phyloP scores from a whole-genome alignment of 2,797 vertebrate species.

The Bucorvus abyssinicus region DNA sequence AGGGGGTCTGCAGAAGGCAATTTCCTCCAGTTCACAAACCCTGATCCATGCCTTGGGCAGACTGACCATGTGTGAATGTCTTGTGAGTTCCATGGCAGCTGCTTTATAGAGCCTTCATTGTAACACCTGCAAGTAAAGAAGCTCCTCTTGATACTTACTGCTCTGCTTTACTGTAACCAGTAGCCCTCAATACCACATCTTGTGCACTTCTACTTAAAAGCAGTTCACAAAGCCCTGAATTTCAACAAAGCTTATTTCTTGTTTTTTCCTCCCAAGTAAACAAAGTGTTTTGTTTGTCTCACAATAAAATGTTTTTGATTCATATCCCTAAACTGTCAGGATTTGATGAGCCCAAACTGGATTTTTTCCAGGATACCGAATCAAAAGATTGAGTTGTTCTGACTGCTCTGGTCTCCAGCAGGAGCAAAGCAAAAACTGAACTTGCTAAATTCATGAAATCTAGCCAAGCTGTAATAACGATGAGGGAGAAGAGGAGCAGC shows the following conservation, averaged over 20 bases:
- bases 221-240: background rate
- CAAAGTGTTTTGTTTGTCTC: background rate
- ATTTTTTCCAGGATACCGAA: background rate
- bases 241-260: background rate
- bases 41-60: background rate
- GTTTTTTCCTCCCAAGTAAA: background rate
- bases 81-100: background rate
- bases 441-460: background rate
- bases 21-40: background rate
- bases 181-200: background rate
- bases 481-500: background rate
- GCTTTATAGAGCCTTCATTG: background rate
- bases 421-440: background rate
- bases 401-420: background rate
- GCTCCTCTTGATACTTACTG: background rate
- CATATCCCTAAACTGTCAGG: background rate
- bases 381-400: background rate
- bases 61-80: fast-evolving
- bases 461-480: background rate
- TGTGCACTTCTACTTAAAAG: background rate
- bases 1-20: background rate
- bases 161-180: background rate
- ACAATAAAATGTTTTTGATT: background rate
- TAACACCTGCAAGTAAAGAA: background rate
- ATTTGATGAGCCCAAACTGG: background rate